phyloP scores from a whole-genome alignment of 2,888 invertebrate genomes.

The Cyclophora punctaria region DNA sequence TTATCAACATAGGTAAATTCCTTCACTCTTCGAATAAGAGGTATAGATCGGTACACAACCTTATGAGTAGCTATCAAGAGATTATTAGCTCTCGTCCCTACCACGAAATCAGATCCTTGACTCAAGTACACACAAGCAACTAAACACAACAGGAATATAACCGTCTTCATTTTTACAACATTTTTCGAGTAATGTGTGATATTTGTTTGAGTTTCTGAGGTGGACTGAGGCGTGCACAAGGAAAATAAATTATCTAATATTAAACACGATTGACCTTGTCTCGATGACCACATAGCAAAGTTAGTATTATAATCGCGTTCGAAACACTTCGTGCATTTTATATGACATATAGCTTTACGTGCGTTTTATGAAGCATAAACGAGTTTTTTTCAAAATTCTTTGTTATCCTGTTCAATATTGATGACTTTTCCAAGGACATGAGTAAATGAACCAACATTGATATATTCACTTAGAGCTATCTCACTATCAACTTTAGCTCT shows the following conservation, averaged over 20 bases:
- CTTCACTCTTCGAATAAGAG: constrained; percentile 50
- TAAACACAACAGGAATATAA: constrained; percentile 33
- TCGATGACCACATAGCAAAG: background rate
- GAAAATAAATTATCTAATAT: constrained; percentile 33
- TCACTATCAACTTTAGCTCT: too few species aligned
- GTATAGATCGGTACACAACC: constrained; percentile 39
- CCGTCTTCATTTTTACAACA: constrained; percentile 40
- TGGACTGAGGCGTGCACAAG: constrained; percentile 29
- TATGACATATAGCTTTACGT: too few species aligned
- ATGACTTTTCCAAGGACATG: too few species aligned
- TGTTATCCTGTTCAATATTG: too few species aligned
- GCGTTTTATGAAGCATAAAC: too few species aligned
- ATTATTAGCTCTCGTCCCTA: constrained; percentile 53
- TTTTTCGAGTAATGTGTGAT: constrained; percentile 15
- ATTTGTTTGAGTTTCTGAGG: constrained; percentile 9
- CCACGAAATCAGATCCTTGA: constrained; percentile 51
- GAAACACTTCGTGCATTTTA: too few species aligned
- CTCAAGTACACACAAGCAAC: constrained; percentile 35
- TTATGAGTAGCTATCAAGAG: constrained; percentile 57
- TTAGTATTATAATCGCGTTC: too few species aligned
- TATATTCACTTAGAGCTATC: too few species aligned
- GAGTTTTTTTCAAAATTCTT: too few species aligned
- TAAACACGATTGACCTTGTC: constrained; percentile 38
- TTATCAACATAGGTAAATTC: constrained; percentile 53
- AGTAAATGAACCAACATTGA: too few species aligned